Conservation (phyloP, 2,113 vertebrate species). For the Sminthopsis crassicaudata region DNA sequence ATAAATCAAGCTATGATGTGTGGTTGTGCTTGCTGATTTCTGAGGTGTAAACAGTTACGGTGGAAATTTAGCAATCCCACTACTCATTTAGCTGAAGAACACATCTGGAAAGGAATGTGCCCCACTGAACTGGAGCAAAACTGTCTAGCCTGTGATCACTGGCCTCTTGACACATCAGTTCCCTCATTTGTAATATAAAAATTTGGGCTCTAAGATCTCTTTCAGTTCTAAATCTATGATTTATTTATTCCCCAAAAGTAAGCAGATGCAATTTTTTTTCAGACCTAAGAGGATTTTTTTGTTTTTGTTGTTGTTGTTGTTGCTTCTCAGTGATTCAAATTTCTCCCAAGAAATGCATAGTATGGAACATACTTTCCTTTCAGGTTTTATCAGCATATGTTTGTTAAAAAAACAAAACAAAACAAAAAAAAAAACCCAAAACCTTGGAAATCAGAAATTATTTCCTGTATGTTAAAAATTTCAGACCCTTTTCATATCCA, state of each 20-base stretch:
- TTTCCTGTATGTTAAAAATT: neutral
- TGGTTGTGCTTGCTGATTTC: neutral
- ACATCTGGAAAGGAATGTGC: neutral
- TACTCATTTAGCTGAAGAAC: neutral
- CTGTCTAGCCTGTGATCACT: neutral
- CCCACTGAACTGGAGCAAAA: neutral
- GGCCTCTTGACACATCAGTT: neutral
- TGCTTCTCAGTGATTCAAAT: neutral
- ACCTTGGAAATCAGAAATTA: neutral
- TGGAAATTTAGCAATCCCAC: neutral
- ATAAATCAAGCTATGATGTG: neutral
- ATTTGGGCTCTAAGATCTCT: neutral
- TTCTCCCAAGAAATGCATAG: neutral
- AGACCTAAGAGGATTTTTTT: neutral
- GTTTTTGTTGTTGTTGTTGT: neutral
- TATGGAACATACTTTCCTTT: neutral
- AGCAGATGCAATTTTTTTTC: neutral
- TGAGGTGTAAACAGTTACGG: neutral
- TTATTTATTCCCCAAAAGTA: neutral
- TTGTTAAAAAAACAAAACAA: neutral
- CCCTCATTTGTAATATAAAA: neutral
- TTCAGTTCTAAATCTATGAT: neutral
- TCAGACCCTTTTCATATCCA: neutral
- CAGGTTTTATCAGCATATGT: neutral
- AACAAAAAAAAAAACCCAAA: neutral